These are phyloP conservation scores for Parnassius apollo DNA, from an alignment of 2,888 invertebrate genomes.

Conservation along the genomic window DNA sequence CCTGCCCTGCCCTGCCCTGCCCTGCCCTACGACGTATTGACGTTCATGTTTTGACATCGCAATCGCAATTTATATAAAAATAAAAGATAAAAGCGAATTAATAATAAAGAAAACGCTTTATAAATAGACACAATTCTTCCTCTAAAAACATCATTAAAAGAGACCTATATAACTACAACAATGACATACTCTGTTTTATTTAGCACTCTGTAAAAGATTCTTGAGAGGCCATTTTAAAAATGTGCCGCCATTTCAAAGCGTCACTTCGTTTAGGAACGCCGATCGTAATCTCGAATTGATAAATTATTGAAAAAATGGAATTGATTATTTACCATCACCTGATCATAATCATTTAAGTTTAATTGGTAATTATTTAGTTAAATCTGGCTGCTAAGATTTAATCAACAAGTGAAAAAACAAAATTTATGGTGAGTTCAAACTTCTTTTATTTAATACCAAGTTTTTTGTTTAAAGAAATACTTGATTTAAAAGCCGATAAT, in stretches of 20 bases:
- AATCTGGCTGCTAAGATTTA: constrained; percentile 40
- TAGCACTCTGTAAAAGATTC: constrained; percentile 50
- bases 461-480: constrained; percentile 19
- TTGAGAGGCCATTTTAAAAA: constrained; percentile 59
- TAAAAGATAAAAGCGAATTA: no score
- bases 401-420: constrained; percentile 33
- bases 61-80: no score
- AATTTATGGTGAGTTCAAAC: constrained; percentile 29
- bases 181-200: constrained; percentile 32
- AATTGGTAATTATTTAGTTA: constrained; percentile 67
- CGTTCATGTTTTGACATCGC: no score
- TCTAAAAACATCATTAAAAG: no score
- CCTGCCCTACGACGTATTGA: no score
- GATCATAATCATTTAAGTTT: constrained; percentile 62
- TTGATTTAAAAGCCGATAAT: constrained; percentile 20
- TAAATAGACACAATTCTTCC: no score
- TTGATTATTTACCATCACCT: constrained; percentile 63
- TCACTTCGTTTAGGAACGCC: constrained; percentile 43
- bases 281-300: constrained; percentile 66
- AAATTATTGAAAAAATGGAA: constrained; percentile 72
- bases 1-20: no score
- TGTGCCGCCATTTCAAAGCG: constrained; percentile 54
- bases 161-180: neutral
- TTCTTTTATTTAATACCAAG: constrained; percentile 29
- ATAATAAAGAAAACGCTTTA: no score